These are phyloP conservation scores for Heteronetta atricapilla DNA, from an alignment of 2,113 vertebrate genomes.

Conservation along the genomic window DNA sequence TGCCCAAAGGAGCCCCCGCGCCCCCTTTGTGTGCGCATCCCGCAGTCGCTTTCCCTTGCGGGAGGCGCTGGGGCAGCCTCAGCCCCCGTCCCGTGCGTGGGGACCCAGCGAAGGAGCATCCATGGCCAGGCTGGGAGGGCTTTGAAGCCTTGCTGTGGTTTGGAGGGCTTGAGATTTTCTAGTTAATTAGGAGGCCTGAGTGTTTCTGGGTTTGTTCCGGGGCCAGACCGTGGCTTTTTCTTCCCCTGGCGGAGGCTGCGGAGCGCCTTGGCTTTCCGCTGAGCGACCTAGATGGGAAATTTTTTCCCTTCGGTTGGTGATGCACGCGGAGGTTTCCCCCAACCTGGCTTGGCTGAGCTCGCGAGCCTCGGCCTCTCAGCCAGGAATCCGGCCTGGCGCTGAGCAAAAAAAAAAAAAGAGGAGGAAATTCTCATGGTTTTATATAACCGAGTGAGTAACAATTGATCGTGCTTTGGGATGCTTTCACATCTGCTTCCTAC, in stretches of 20 bases:
- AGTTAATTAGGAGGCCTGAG: conserved; percentile 25
- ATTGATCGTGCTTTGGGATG: conserved; percentile 26
- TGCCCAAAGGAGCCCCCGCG: background rate
- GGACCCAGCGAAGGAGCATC: background rate
- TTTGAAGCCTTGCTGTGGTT: conserved; percentile 42
- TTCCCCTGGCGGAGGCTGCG: background rate
- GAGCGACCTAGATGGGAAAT: background rate
- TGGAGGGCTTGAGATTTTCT: conserved; percentile 38
- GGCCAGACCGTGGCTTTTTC: conserved; percentile 45
- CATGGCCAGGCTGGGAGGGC: conserved; percentile 27
- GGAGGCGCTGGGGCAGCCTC: background rate
- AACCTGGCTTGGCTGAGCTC: background rate
- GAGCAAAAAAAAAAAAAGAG: background rate
- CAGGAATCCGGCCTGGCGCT: background rate
- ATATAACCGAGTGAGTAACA: conserved; percentile 13
- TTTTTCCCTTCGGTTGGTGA: background rate
- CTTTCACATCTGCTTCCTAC: conserved; percentile 62
- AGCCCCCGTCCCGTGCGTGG: background rate
- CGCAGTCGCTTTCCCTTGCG: conserved; percentile 15
- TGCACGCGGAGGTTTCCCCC: background rate
- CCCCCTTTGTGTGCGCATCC: background rate
- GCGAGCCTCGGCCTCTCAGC: conserved; percentile 27
- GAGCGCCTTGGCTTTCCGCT: background rate
- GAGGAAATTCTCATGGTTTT: conserved; percentile 51
- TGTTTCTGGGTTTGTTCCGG: conserved; percentile 14